These are phyloP conservation scores for Cyprinodon brontotheroides DNA, from an alignment of 2,113 vertebrate species.

Conservation along the genomic window DNA sequence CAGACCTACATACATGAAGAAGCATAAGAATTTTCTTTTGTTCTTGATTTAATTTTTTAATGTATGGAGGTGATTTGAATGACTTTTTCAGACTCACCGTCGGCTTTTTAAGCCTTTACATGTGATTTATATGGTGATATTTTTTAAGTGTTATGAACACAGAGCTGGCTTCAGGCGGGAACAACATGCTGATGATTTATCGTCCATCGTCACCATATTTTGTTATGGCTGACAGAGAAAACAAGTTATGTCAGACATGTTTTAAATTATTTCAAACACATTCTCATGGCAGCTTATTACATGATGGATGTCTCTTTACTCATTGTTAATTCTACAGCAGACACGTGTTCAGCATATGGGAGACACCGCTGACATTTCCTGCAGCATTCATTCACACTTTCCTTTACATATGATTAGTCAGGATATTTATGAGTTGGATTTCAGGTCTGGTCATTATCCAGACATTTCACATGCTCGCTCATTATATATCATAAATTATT, in stretches of 20 bases:
- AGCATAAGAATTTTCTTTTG: no score
- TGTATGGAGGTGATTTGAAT: not conserved
- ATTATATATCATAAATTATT: no score
- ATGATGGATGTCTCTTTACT: not conserved
- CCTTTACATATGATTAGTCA: not conserved
- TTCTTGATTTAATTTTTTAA: no score
- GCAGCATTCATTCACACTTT: not conserved
- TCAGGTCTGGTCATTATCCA: no score
- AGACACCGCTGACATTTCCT: slow-evolving; percentile 13
- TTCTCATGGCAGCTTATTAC: not conserved
- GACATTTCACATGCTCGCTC: no score
- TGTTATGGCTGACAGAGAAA: slow-evolving; percentile 1
- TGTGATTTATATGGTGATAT: not conserved
- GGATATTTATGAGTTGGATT: not conserved
- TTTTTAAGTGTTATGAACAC: not conserved
- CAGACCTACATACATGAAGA: no score
- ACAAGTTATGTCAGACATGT: not conserved
- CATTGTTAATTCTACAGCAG: not conserved
- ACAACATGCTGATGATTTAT: not conserved
- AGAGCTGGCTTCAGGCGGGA: not conserved
- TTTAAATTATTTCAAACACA: not conserved
- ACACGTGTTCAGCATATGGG: not conserved
- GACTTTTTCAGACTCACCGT: not conserved
- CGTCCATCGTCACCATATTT: not conserved
- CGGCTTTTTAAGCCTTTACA: not conserved